Evolutionary conservation across 2,888 invertebrate species (phyloP).

Genomic region (Ectobius pallidus): DNA sequence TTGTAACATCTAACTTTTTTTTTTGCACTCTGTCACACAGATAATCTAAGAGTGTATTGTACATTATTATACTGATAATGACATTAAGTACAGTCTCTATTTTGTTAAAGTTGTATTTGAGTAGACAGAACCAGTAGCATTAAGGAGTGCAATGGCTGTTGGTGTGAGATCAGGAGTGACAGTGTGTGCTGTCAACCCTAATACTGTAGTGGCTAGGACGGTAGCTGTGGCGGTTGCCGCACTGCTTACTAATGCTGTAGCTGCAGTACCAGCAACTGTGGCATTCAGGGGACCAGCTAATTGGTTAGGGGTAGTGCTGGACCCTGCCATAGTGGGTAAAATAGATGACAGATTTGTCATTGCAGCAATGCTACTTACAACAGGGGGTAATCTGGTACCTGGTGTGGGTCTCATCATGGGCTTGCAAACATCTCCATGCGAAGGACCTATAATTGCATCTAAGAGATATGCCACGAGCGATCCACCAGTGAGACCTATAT

Average conservation of each 20-base stretch:
- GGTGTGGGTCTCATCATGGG: background rate
- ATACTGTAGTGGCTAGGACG: background rate
- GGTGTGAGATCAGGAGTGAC: background rate
- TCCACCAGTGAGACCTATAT: slow-evolving; percentile 83
- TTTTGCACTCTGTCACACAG: background rate
- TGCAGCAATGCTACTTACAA: background rate
- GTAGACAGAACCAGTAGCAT: background rate
- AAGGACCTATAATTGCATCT: slow-evolving; percentile 59
- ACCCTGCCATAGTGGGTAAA: background rate
- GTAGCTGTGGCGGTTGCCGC: background rate
- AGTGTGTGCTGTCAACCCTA: background rate
- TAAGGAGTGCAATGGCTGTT: background rate
- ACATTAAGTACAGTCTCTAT: background rate
- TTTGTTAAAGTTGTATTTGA: background rate
- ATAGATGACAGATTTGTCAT: background rate
- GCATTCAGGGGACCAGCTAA: background rate
- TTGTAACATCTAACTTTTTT: background rate
- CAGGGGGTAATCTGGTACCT: background rate
- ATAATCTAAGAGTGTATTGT: background rate
- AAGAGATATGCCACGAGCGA: slow-evolving; percentile 84
- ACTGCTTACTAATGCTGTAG: background rate
- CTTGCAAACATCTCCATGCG: slow-evolving; percentile 46
- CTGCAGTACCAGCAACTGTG: background rate
- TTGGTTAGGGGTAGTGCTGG: background rate
- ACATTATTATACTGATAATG: background rate